phyloP scores from a whole-genome alignment of 2,888 invertebrate genomes.

The Gisinianus flammeolus region DNA sequence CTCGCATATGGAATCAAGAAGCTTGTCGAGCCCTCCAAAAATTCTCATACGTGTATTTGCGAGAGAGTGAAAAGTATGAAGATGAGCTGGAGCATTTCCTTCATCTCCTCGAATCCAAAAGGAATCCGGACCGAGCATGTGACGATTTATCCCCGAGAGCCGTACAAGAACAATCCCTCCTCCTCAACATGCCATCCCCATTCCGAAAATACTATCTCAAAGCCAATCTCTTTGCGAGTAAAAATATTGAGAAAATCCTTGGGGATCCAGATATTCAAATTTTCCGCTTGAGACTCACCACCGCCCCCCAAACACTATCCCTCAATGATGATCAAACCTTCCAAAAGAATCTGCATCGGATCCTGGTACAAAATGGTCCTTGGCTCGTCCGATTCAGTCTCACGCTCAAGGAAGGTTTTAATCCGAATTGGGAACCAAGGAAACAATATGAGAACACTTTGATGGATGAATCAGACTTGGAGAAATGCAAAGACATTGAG shows the following conservation, averaged over 20 bases:
- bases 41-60: not conserved
- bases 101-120: not conserved
- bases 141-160: too few relatives aligned
- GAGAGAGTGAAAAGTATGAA: not conserved
- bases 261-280: not conserved
- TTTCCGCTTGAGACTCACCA: not conserved
- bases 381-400: not conserved
- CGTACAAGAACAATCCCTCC: too few relatives aligned
- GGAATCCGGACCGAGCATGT: too few relatives aligned
- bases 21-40: not conserved
- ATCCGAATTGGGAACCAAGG: not conserved
- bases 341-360: not conserved
- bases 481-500: too few relatives aligned
- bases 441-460: too few relatives aligned
- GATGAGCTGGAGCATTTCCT: not conserved
- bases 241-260: not conserved
- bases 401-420: not conserved
- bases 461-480: too few relatives aligned
- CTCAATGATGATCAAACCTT: not conserved
- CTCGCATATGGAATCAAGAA: not conserved
- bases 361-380: not conserved
- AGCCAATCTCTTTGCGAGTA: too few relatives aligned
- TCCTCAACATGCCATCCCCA: not conserved
- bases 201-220: not conserved
- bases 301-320: not conserved